Evolutionary conservation across 1,140 invertebrate species (phyloP), one percentile per base, ranked within the genome.

Genomic region (Micrasema minimum): DNA sequence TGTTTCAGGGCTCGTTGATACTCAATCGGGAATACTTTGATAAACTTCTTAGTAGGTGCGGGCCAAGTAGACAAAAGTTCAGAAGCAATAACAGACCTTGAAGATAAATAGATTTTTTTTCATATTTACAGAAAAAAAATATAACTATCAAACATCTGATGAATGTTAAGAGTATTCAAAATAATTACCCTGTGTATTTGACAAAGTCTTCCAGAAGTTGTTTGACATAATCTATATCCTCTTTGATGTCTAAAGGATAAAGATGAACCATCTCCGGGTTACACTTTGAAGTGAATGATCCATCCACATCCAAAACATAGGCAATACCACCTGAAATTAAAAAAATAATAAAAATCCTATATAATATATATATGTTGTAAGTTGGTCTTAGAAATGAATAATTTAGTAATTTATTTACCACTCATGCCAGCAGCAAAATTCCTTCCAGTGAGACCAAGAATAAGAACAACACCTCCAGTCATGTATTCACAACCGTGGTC

Each of bases 401-500:
- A n/a, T n/a, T n/a, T n/a, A 7, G 7, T 31, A 31, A 31, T 31
- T 31, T 45, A 74, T 65, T 51, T 59, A 77, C 93, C 93, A 74
- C 93, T 96, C 96, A 99, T 99, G 76, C 97, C 98, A 66, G 98
- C 98, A 41, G 96, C 97, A 85, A 99, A 99, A 86, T 99, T 99
- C 66, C 96, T 86, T 64, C 97, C 97, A 11, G 96, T 97, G n/a
- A 92, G 85, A 5, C 97, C 97, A 10, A 99, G 87, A 79, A 99
- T 94, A 6, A 99, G 85, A 68, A 93, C 93, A 70, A 88, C 85
- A 70, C 97, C 97, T 23, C 96, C 97, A 43, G 98, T 99, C 98
- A 99, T 99, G 80, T 99, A 99, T 85, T 99, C 98, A 87, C 98
- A 99, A 26, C 96, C 97, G 83, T 99, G 97, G 87, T 99, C 98